Percentiles rank a stretch among this genome's conserved stretches.
Conservation (phyloP, 2,797 vertebrate species). For the Gadopsis marmoratus region DNA sequence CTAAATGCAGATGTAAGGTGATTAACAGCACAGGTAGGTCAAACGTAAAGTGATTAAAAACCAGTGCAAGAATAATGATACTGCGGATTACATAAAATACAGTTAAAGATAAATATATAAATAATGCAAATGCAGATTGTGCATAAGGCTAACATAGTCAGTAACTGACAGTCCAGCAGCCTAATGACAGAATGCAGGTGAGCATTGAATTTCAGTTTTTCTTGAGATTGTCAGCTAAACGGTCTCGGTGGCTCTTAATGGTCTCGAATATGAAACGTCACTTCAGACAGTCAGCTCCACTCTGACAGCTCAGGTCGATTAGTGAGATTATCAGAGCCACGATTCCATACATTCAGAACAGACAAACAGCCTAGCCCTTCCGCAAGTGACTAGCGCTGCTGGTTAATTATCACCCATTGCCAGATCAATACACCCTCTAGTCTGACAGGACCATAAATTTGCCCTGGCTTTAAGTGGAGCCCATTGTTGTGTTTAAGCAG, state of each 20-base stretch:
- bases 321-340: conserved; percentile 29
- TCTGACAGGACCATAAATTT: conserved; percentile 53
- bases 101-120: too few species aligned
- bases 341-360: conserved; percentile 21
- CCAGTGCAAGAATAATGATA: too few species aligned
- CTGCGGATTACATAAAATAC: too few species aligned
- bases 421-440: conserved; percentile 54
- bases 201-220: too few species aligned
- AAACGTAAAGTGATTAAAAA: too few species aligned
- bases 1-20: too few species aligned
- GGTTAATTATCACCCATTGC: conserved; percentile 65
- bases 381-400: conserved; percentile 19
- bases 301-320: conserved; percentile 5
- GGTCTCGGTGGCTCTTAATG: background rate
- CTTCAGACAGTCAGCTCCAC: conserved; percentile 1
- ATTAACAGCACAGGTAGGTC: too few species aligned
- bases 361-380: conserved; percentile 33
- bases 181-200: too few species aligned
- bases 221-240: conserved; percentile 13
- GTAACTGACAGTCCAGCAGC: too few species aligned
- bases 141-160: too few species aligned
- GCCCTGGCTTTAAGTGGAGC: conserved; percentile 17
- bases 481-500: conserved; percentile 50
- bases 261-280: background rate
- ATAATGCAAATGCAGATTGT: too few species aligned